Conservation (phyloP, 2,888 invertebrate genomes). For the Nephrotoma flavescens region DNA sequence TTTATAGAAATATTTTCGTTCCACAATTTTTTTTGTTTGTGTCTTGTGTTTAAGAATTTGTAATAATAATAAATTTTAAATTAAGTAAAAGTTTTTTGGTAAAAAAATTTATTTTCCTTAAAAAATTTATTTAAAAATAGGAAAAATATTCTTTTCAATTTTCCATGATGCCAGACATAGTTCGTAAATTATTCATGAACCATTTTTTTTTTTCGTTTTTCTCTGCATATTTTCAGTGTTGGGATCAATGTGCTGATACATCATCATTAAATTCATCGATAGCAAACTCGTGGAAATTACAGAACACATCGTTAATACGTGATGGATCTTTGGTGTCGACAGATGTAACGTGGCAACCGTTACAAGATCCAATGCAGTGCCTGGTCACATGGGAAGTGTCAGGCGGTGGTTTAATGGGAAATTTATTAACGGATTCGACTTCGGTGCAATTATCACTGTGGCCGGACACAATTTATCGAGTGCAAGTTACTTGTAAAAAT, state of each 20-base stretch:
- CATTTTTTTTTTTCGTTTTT: neutral
- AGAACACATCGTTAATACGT: conserved; percentile 27
- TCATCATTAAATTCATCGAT: conserved; percentile 23
- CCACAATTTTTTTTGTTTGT: no score
- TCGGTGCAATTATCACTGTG: conserved; percentile 64
- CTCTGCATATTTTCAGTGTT: conserved; percentile 21
- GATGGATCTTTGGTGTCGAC: conserved; percentile 30
- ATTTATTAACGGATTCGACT: conserved; percentile 66
- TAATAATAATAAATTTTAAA: neutral
- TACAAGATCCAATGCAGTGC: conserved; percentile 36
- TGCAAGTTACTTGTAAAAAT: conserved; percentile 45
- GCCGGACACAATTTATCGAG: conserved; percentile 68
- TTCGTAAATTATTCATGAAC: neutral
- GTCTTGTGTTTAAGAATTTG: neutral
- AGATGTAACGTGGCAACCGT: conserved; percentile 29
- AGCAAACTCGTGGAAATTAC: conserved; percentile 23
- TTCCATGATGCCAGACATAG: neutral
- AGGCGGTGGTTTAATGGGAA: conserved; percentile 66
- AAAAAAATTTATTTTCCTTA: neutral
- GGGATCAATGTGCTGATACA: conserved; percentile 24
- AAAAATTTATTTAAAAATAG: neutral
- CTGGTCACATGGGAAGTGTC: conserved; percentile 74
- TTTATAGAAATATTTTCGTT: neutral
- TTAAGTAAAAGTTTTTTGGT: neutral
- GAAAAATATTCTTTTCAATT: neutral